Conservation (phyloP, 2,113 vertebrate genomes). For the Tyrannus savana region DNA sequence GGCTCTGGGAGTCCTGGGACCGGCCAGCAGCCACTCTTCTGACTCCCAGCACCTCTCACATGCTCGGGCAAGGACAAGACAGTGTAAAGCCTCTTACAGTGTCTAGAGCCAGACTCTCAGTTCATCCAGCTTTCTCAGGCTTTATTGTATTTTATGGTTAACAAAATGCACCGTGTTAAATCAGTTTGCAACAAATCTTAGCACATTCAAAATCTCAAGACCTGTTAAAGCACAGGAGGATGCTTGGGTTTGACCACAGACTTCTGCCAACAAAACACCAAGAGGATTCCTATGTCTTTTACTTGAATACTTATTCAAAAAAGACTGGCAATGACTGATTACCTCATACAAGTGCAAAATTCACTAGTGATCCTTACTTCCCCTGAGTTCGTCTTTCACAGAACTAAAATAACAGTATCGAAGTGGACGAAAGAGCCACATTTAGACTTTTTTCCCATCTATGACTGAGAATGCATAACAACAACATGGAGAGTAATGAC, state of each 20-base stretch:
- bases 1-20: neutral
- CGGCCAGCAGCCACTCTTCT: fast-evolving
- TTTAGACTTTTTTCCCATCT: neutral
- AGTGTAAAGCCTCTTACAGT: neutral
- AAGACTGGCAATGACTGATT: neutral
- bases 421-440: neutral
- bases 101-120: neutral
- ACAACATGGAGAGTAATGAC: neutral
- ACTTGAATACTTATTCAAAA: neutral
- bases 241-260: conserved; percentile 42
- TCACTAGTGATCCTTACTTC: neutral
- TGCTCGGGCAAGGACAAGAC: neutral
- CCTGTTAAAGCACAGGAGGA: conserved; percentile 19
- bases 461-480: neutral
- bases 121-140: neutral
- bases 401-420: neutral
- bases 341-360: neutral
- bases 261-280: neutral
- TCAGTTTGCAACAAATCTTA: neutral
- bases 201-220: conserved; percentile 30
- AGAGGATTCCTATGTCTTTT: neutral
- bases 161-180: neutral
- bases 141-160: conserved; percentile 6
- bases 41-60: neutral
- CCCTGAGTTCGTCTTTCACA: neutral